Conservation (phyloP, 2,113 vertebrate genomes). For the Cepphus grylle region DNA sequence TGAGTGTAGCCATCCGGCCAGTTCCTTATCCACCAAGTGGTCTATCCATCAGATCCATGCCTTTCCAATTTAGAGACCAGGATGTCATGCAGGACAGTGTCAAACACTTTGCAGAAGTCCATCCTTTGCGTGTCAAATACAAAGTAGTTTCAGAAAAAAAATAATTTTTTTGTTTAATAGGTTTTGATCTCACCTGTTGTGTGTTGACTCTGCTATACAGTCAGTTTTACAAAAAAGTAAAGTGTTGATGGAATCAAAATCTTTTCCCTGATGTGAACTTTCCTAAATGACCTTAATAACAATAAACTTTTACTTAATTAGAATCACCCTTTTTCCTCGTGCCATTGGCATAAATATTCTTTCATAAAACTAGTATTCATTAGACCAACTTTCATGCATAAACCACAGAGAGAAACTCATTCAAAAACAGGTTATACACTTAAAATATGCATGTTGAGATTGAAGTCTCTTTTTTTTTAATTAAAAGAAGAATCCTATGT, state of each 20-base stretch:
- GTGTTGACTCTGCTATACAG: background rate
- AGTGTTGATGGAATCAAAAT: background rate
- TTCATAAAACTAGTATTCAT: background rate
- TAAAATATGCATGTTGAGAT: background rate
- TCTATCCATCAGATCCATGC: no score
- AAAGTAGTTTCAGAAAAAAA: background rate
- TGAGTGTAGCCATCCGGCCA: no score
- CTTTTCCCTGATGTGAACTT: background rate
- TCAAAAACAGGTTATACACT: background rate
- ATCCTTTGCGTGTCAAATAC: background rate
- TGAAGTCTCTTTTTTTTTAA: background rate
- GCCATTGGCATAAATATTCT: background rate
- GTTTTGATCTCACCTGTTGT: background rate
- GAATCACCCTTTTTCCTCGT: background rate
- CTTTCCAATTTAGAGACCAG: no score
- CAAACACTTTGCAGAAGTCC: no score
- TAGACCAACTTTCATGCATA: background rate
- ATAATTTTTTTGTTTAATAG: background rate
- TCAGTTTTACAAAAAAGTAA: background rate
- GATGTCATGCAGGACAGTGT: no score
- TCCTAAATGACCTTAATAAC: background rate
- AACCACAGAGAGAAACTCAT: background rate
- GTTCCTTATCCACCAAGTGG: no score
- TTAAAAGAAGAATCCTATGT: background rate
- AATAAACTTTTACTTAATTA: background rate